A percentile compares a stretch with the other conserved stretches of the same genome.
Conservation (phyloP, 2,797 vertebrate genomes). For the Propithecus deckenii region DNA sequence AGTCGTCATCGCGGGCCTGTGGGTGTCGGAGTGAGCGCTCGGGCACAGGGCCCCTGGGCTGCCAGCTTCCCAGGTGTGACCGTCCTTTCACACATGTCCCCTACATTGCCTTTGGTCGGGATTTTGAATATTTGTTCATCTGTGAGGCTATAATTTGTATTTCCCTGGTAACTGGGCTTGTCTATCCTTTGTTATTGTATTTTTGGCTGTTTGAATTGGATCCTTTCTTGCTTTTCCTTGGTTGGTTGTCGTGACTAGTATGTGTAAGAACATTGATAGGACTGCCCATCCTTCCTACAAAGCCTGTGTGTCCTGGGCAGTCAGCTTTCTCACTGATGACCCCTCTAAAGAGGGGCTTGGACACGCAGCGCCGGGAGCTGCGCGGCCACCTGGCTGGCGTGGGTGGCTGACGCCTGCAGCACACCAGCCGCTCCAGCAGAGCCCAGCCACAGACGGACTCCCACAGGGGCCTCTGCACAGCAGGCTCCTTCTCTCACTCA, state of each 20-base stretch:
- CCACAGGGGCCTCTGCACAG: rapidly evolving
- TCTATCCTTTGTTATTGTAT: too few species aligned
- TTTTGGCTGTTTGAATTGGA: background rate
- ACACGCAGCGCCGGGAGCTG: rapidly evolving
- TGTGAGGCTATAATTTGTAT: background rate
- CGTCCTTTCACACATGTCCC: background rate
- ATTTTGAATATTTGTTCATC: too few species aligned
- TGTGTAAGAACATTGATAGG: rapidly evolving
- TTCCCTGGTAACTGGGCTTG: background rate
- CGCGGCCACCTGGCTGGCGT: rapidly evolving
- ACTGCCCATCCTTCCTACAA: rapidly evolving
- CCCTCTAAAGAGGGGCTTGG: rapidly evolving
- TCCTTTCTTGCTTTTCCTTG: rapidly evolving
- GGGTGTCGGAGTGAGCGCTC: background rate
- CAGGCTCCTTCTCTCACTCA: too few species aligned
- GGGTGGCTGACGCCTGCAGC: background rate
- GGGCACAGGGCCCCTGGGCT: background rate
- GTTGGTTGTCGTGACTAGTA: rapidly evolving
- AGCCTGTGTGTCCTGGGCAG: rapidly evolving
- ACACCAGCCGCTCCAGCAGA: rapidly evolving
- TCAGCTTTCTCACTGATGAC: rapidly evolving
- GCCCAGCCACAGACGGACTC: rapidly evolving
- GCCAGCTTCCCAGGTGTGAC: rapidly evolving
- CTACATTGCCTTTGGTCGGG: rapidly evolving
- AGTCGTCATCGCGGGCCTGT: too few species aligned